A percentile compares a stretch with the other conserved stretches of the same genome.
These are phyloP conservation scores for Carposina sasakii DNA, from an alignment of 1,140 invertebrate genomes.

Conservation along the genomic window DNA sequence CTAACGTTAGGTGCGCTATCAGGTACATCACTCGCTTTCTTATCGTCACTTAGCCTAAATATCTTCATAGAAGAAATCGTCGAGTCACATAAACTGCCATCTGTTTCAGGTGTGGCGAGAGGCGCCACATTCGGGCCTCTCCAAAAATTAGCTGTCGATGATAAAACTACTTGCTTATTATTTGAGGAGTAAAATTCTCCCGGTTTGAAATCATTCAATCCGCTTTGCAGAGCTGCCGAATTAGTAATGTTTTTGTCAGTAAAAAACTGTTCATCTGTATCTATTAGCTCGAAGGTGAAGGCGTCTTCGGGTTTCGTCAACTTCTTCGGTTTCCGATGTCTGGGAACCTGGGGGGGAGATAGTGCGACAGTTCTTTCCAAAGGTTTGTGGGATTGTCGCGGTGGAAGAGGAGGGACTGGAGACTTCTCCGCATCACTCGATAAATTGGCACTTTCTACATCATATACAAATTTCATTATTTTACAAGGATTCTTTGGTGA, in stretches of 20 bases:
- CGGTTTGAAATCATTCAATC: slow-evolving; percentile 63
- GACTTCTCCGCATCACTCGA: slow-evolving; percentile 65
- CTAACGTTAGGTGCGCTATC: slow-evolving; percentile 65
- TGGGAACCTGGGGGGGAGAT: slow-evolving; percentile 68
- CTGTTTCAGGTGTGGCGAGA: slow-evolving; percentile 76
- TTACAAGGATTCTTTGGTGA: slow-evolving; percentile 73
- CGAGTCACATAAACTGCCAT: slow-evolving; percentile 73
- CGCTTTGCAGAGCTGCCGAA: slow-evolving; percentile 49
- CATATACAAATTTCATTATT: slow-evolving; percentile 73
- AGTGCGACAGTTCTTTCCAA: slow-evolving; percentile 76
- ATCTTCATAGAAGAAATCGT: slow-evolving; percentile 63
- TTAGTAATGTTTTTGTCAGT: slow-evolving; percentile 64
- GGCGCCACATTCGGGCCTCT: slow-evolving; percentile 67
- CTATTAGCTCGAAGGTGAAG: slow-evolving; percentile 85
- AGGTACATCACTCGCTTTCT: slow-evolving; percentile 60
- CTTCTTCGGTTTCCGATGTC: slow-evolving; percentile 76
- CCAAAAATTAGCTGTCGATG: slow-evolving; percentile 57
- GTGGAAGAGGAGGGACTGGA: slow-evolving; percentile 63
- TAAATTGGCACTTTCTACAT: slow-evolving; percentile 69
- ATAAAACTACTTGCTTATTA: slow-evolving; percentile 46
- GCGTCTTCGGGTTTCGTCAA: slow-evolving; percentile 78
- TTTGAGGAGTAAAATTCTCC: slow-evolving; percentile 65
- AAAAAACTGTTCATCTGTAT: slow-evolving; percentile 78
- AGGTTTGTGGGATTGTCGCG: slow-evolving; percentile 74
- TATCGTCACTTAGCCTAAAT: slow-evolving; percentile 62